Base-by-base conservation (phyloP, 2,888 invertebrate genomes). In the Syritta pipiens region DNA sequence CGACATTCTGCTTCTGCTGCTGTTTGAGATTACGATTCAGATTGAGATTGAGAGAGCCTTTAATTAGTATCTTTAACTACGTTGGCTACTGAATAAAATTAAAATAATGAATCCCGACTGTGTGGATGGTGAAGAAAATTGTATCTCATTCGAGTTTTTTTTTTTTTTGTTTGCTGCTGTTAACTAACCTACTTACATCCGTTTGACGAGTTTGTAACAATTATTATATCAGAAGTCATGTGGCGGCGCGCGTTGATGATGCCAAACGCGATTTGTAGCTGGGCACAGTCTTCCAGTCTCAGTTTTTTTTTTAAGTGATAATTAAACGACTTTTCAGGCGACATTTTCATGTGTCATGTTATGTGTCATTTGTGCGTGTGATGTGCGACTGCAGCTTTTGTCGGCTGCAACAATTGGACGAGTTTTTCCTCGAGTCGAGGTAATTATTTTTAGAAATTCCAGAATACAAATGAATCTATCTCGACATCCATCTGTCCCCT, bases 301-400 rank as follows among this genome's bases (percentile, higher is more conserved):
- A 65, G 59, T 59, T n/a, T n/a, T n/a, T n/a, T n/a, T n/a, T n/a
- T n/a, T n/a, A n/a, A n/a, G n/a, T n/a, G n/a, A n/a, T n/a, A 55
- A 44, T 19, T 14, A 30, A 63, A 57, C 55, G 26, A 37, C 75
- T 57, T 76, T 55, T 69, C 35, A 76, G n/a, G 42, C 62, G 62
- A 62, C 75, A 68, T 69, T 76, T 69, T 62, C 62, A 68, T 49
- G 44, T 67, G 72, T 63, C 75, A 62, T 76, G 75, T 76, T 55
- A 69, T 44, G 62, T 76, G 55, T 69, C 75, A 69, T 35, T 37
- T 42, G 12, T 26, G 55, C 49, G 53, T 68, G 62, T 76, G 75
- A 76, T 57, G 62, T 26, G 42, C 74, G 32, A 44, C 53, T n/a
- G n/a, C n/a, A n/a, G n/a, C n/a, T n/a, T 75, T 68, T 68, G 68